Evolutionary conservation across 2,888 invertebrate species (phyloP), one percentile per base, ranked within the genome.

Genomic region (Steromphala cineraria): DNA sequence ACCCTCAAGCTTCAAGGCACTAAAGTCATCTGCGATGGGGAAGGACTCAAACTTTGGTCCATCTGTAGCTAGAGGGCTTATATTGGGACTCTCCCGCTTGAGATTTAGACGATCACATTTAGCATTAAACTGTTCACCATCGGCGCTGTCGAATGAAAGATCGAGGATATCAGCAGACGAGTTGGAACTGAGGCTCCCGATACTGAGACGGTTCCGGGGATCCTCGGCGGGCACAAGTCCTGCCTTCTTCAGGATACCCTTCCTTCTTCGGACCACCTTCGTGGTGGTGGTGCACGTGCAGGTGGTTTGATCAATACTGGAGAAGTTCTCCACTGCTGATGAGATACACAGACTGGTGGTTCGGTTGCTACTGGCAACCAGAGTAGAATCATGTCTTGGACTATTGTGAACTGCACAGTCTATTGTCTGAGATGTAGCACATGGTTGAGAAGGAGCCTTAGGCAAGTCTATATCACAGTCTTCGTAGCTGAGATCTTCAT

Each of bases 111-210:
- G 71, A 40, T 71, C 53, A 24, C 24, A 53, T 52, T 53, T 75
- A 21, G 28, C 75, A 19, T 79, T 24, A 56, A 80, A 84, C 56
- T 86, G 86, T 13, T 88, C 89, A 40, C 90, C 89, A 75, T 92
- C 91, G 24, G 86, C 86, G 79, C 91, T 91, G 81, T 92, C 92
- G 74, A 92, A 92, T 0, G 92, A 91, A 82, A 92, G 90, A 84
- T 92, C 91, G 19, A 92, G 86, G 80, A 92, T 88, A 82, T 92
- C 92, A 24, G 90, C 91, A 0, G 92, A 92, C 0, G 92, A 92
- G 81, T 91, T 92, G 13, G 92, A 92, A 13, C 92, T 89, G 19
- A 87, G 84, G 78, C 92, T 92, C 82, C 92, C 90, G 10, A 89
- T 84, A 81, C 92, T 92, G 28, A 91, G 86, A 21, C 92, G 84